Evolutionary conservation across 2,888 invertebrate genomes (phyloP).

Genomic region (Elgonia sp.): DNA sequence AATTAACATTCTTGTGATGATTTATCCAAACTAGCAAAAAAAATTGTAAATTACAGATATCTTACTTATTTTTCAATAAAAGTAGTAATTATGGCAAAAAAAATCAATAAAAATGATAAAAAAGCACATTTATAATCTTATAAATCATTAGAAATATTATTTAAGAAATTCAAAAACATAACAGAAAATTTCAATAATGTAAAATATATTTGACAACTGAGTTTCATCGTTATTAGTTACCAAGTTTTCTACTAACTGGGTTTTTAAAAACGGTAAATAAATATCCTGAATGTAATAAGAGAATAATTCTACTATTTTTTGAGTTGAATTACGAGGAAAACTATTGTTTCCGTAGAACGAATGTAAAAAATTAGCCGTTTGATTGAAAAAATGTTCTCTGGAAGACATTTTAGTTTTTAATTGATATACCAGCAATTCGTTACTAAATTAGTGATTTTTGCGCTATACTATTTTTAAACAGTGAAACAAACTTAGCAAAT

Average conservation of each 20-base stretch:
- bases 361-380: constrained; percentile 37
- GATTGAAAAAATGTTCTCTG: constrained; percentile 10
- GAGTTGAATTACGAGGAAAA: constrained; percentile 26
- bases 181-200: constrained; percentile 34
- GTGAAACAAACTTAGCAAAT: no score
- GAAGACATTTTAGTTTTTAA: constrained; percentile 2
- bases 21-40: no score
- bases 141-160: no score
- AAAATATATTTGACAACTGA: constrained; percentile 16
- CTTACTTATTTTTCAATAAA: no score
- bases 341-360: constrained; percentile 29
- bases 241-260: constrained; percentile 34
- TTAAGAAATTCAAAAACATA: no score
- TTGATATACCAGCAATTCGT: not conserved
- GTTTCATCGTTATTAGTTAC: constrained; percentile 14
- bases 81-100: no score
- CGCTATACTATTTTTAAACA: no score
- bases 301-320: constrained; percentile 21
- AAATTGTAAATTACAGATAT: no score
- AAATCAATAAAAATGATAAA: no score
- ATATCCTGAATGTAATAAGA: constrained; percentile 25
- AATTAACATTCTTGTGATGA: no score
- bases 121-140: no score
- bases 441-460: no score
- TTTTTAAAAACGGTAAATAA: constrained; percentile 27